Base-by-base conservation (phyloP, 2,888 invertebrate species). In the Tricholauxania praeusta region DNA sequence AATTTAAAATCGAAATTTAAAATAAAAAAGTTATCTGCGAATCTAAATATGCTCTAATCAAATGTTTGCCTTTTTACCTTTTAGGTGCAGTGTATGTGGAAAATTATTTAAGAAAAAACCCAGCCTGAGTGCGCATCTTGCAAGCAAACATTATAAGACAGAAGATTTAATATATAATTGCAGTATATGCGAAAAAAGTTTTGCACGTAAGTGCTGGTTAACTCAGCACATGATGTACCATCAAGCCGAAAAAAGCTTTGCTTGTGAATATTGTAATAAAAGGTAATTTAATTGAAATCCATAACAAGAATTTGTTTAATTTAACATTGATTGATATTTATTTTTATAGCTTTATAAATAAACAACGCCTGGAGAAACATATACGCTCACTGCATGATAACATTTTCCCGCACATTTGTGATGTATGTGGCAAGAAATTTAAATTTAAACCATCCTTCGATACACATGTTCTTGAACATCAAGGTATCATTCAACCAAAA, bases 361-460 rank as follows among this genome's bases (percentile, higher is more conserved):
- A 81, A 12, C 81, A 82, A 52, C 78, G 82, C 8, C 74, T 85
- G 72, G 79, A 81, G 1, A 81, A 82, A 7, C 84, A 84, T 67
- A 81, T 82, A 17, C 81, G 81, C 49, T 83, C 81, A 32, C 81
- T 84, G 76, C 84, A 84, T 74, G 84, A 84, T 72, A 82, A 83
- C 70, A 64, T 80, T 59, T 78, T 80, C 62, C 81, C 80, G 3
- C 83, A 84, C 73, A 78, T 84, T 68, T 84, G 84, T 73, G 84
- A 84, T 59, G 81, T 83, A 47, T 84, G 84, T 66, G 84, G 84
- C 64, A 84, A 83, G 47, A 80, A 83, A 72, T 84, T 84, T 55
- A 84, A 85, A 70, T 85, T 82, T n/a, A 84, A 84, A 72, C 82
- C 82, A 2, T 82, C 83, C 10, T 84, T 84, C 52, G 82, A 84